A percentile compares a stretch with the other conserved stretches of the same genome.
Evolutionary conservation across 2,797 vertebrate genomes (phyloP).

Genomic region (Furcifer pardalis): DNA sequence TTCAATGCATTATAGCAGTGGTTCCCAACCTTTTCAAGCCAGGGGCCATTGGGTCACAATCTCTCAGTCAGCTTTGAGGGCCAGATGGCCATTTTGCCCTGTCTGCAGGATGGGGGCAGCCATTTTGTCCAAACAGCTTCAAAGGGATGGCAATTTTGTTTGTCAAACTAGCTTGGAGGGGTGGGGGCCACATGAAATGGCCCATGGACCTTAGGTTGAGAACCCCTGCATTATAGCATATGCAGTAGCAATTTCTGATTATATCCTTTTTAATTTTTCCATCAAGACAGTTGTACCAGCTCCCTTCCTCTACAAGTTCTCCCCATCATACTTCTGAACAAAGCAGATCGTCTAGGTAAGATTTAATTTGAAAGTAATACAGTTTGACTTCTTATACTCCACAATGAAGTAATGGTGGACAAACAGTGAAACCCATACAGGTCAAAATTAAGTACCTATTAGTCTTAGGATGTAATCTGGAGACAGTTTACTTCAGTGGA

Average conservation of each 20-base stretch:
- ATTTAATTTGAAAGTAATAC: not conserved
- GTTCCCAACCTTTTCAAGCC: too few species aligned
- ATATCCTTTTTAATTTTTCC: conserved; percentile 31
- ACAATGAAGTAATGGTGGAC: not conserved
- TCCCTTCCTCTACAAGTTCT: conserved; percentile 42
- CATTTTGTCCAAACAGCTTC: too few species aligned
- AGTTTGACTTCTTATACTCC: not conserved
- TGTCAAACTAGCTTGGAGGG: too few species aligned
- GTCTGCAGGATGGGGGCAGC: too few species aligned
- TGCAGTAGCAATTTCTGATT: conserved; percentile 23
- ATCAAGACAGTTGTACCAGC: conserved; percentile 57
- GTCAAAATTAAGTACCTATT: not conserved
- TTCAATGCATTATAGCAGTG: not conserved
- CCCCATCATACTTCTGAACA: not conserved
- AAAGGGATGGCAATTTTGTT: too few species aligned
- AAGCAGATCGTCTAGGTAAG: conserved; percentile 50
- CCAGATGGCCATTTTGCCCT: too few species aligned
- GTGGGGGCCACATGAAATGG: too few species aligned
- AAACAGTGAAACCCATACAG: not conserved
- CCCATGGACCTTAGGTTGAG: too few species aligned
- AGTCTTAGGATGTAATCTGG: not conserved
- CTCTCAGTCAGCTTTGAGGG: too few species aligned
- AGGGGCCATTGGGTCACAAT: too few species aligned
- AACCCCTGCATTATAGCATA: not conserved
- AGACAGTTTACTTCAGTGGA: not conserved